Evolutionary conservation across 2,797 vertebrate genomes (phyloP), one percentile per base, ranked within the genome.

Genomic region (Schizopygopsis malacanthus): DNA sequence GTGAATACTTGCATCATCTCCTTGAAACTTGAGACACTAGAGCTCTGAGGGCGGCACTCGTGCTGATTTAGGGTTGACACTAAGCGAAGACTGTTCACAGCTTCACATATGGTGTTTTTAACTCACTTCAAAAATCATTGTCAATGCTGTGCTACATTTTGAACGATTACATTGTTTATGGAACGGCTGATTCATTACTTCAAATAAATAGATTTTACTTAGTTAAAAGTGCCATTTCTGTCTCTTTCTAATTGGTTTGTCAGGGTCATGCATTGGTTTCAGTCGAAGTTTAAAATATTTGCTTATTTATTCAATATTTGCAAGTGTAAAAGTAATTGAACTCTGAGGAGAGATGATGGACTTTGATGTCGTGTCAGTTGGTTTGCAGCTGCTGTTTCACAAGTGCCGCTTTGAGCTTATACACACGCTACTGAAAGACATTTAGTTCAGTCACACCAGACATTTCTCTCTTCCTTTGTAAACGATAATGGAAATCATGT

Each of bases 381-480:
- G 11, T 11, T 69, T 84, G 61, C 18, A 78, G 82, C 37, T 78
- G 61, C 22, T 56, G 47, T 73, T 69, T 78, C 63, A 78, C 45
- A n/a, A 63, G 33, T 83, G 41, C 56, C 9, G 1, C 70, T 45
- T 59, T 9, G 5, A 71, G 39, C 39, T 16, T 83, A 45, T 5
- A 43, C 33, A 78, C 15, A 2, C 22, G 3, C 43, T 81, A n/a
- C 20, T 28, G 22, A 18, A 41, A 33, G 28, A 47, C 52, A 22
- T 65, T 33, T 11, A 45, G 47, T 59, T 22, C 12, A 71, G 18
- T 69, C 81, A 75, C 81, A 83, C 71, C 82, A 63, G 43, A 75
- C 8, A 18, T 50, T 65, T 75, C 10, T 43, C 28, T 84, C 83
- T 84, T 84, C 50, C 83, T 78, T 79, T 85, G 83, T 47, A 37